Evolutionary conservation across 2,797 vertebrate species (phyloP).

Genomic region (Ara ararauna): DNA sequence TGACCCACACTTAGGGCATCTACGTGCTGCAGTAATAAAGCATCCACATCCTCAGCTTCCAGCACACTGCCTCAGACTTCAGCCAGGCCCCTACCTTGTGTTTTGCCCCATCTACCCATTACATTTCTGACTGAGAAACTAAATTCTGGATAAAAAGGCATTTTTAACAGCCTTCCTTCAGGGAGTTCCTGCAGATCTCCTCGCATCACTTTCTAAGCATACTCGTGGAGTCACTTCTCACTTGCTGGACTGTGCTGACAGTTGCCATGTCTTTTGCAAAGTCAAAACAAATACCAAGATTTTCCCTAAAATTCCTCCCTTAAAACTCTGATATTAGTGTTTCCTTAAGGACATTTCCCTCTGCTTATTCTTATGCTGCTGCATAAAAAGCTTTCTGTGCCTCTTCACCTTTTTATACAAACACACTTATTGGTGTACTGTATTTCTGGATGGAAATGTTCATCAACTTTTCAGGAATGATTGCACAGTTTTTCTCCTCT

Average conservation of each 20-base stretch:
- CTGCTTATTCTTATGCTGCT: neutral
- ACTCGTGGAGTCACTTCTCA: neutral
- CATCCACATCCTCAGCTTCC: neutral
- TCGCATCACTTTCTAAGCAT: neutral
- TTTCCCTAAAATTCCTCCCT: neutral
- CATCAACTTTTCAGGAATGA: conserved; percentile 26
- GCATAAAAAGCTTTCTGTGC: neutral
- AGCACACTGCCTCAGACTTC: neutral
- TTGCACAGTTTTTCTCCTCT: conserved; percentile 30
- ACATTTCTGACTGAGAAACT: neutral
- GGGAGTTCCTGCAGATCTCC: neutral
- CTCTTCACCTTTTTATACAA: neutral
- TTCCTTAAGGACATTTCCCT: neutral
- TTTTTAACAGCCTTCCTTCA: neutral
- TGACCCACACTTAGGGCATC: neutral
- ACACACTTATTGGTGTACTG: neutral
- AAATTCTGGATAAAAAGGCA: neutral
- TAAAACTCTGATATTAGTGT: neutral
- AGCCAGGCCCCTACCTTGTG: neutral
- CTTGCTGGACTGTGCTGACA: neutral
- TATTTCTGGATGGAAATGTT: neutral
- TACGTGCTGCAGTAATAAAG: neutral
- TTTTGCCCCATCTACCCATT: neutral
- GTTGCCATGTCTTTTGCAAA: neutral
- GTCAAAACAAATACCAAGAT: neutral